Conservation (phyloP, 2,888 invertebrate species). For the Drosophila fungiperda region DNA sequence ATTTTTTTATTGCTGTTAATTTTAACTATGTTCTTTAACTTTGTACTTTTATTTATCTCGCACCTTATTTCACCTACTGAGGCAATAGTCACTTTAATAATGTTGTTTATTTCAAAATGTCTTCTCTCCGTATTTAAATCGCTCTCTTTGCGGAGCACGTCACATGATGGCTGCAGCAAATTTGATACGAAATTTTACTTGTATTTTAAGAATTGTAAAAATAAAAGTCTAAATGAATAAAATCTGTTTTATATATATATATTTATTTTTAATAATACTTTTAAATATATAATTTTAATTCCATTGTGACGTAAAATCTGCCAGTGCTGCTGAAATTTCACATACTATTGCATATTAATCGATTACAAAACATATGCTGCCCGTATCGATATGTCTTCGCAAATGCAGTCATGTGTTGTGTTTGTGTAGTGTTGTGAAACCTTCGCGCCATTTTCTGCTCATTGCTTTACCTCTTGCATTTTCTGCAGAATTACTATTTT, state of each 20-base stretch:
- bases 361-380: constrained; percentile 4
- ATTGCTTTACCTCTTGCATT: constrained; percentile 33
- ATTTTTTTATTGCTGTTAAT: constrained; percentile 41
- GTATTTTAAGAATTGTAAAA: not conserved
- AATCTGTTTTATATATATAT: too few relatives aligned
- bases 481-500: constrained; percentile 13
- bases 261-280: too few relatives aligned
- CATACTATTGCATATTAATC: constrained; percentile 1
- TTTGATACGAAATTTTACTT: not conserved
- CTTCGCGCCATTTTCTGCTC: constrained; percentile 58
- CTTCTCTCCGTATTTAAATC: not conserved
- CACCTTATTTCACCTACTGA: constrained; percentile 40
- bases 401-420: not conserved
- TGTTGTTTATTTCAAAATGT: constrained; percentile 1
- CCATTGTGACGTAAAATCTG: not conserved
- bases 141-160: constrained; percentile 44
- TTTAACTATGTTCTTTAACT: not conserved
- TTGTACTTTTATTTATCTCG: constrained; percentile 26
- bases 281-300: not conserved
- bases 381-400: constrained; percentile 25
- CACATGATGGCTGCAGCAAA: constrained; percentile 14
- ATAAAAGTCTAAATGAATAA: not conserved
- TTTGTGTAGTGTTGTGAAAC: constrained; percentile 52
- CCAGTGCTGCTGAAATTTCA: not conserved
- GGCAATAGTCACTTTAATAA: constrained; percentile 30